A percentile compares a stretch with the other conserved stretches of the same genome.
These are phyloP conservation scores for Ernsta delagoae DNA, from an alignment of 2,888 invertebrate species.

Conservation along the genomic window DNA sequence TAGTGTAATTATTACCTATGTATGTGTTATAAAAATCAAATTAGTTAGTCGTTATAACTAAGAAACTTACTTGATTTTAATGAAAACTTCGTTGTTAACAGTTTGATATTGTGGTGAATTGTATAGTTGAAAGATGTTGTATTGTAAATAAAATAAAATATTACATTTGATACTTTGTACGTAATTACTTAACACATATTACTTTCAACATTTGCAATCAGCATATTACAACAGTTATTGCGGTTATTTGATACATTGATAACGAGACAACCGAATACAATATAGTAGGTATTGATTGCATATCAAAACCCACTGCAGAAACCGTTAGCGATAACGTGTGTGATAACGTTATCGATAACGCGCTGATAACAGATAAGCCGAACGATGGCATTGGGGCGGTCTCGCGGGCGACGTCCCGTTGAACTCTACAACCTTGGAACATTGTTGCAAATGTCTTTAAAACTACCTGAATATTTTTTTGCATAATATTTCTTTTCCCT, in stretches of 20 bases:
- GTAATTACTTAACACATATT: neutral
- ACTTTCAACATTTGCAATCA: neutral
- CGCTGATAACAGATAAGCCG: conserved; percentile 42
- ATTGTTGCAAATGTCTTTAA: too few relatives aligned
- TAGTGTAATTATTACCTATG: too few relatives aligned
- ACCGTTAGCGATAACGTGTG: conserved; percentile 42
- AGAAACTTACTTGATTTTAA: too few relatives aligned
- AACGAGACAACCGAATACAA: conserved; percentile 35
- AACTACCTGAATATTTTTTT: too few relatives aligned
- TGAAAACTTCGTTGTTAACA: too few relatives aligned
- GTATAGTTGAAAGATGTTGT: too few relatives aligned
- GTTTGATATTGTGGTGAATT: too few relatives aligned
- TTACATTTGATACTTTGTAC: too few relatives aligned
- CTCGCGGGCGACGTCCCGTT: conserved; percentile 47
- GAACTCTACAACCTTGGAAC: conserved; percentile 64
- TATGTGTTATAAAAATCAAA: too few relatives aligned
- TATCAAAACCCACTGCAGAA: conserved; percentile 44
- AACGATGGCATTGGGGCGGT: conserved; percentile 44
- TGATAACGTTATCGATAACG: conserved; percentile 40
- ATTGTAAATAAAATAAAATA: too few relatives aligned
- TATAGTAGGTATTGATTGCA: conserved; percentile 33
- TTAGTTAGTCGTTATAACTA: too few relatives aligned
- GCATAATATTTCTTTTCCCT: too few relatives aligned
- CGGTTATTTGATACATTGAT: conserved; percentile 6
- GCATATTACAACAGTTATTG: neutral